Evolutionary conservation across 2,888 invertebrate species (phyloP), one percentile per base, ranked within the genome.

Genomic region (Crioceris asparagi): DNA sequence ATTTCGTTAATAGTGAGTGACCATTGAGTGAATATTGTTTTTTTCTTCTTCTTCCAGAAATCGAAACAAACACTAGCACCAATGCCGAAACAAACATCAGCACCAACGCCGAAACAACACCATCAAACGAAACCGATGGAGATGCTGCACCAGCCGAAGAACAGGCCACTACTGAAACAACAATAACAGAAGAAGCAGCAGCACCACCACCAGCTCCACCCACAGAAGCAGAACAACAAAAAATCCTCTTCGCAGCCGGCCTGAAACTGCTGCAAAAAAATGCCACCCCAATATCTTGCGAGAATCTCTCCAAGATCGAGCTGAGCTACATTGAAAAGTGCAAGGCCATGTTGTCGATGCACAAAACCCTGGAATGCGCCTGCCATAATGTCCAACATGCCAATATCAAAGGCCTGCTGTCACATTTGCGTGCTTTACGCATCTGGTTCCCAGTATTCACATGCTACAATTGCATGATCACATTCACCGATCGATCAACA

Each of bases 391-490:
- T 57, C 10, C 39, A 43, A 2, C 59, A 57, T 36, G 51, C 51
- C 3, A 55, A 56, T 6, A 32, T 55, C 19, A 61, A 60, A 42
- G 53, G 58, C 10, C 36, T 65, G 7, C 42, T 61, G 17, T 56
- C 55, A 2, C 65, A 65, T 50, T 47, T 65, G 19, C 49, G 62
- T 17, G 52, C 58, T 14, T 43, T 56, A n/a, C 50, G 57, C 14
- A 54, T 57, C 11, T 64, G 62, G 60, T 74, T 75, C 33, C 74
- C 75, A 1, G 71, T 73, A 48, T 75, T 72, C 48, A 75, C 75
- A 1, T 76, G 75, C 50, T 75, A 74, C 48, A 72, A 72, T 52
- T 76, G 75, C 51, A 72, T 75, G 40, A 62, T 74, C 17, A 74
- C 74, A 1, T 74, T 73, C 43, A 65, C 57, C 2, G 61, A 62